phyloP scores from a whole-genome alignment of 1,140 invertebrate species.

The Gryon sp. region DNA sequence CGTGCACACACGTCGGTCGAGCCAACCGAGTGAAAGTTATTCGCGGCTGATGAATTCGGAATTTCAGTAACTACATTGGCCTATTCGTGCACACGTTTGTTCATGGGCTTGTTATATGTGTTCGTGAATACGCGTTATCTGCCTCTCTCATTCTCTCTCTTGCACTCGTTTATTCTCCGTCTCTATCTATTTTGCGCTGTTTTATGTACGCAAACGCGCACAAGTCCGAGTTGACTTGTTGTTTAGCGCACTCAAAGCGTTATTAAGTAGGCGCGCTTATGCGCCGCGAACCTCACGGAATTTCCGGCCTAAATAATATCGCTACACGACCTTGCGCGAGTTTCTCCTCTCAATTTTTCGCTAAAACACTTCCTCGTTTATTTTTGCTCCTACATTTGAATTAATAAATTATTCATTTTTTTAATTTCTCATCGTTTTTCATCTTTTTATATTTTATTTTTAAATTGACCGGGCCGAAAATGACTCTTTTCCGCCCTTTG shows the following conservation, averaged over 20 bases:
- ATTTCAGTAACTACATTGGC: conserved; percentile 53
- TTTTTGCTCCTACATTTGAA: neutral
- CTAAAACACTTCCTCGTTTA: neutral
- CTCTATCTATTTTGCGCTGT: no score
- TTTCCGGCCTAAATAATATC: conserved; percentile 55
- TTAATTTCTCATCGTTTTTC: no score
- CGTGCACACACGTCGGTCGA: conserved; percentile 28
- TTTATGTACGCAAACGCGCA: no score
- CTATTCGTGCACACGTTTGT: conserved; percentile 11
- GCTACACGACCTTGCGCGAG: conserved; percentile 48
- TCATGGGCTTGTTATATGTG: neutral
- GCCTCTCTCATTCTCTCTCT: no score
- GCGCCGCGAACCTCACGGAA: conserved; percentile 38
- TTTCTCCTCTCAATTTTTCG: conserved; percentile 16
- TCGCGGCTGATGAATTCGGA: conserved; percentile 64
- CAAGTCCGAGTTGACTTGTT: conserved; percentile 6
- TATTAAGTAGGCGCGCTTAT: conserved; percentile 18
- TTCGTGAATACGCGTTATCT: neutral
- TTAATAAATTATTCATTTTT: no score
- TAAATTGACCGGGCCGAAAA: no score
- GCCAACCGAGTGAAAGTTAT: conserved; percentile 67
- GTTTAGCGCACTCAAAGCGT: conserved; percentile 21
- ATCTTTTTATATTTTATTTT: no score
- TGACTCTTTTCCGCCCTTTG: no score
- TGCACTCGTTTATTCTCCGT: no score